Base-by-base conservation (phyloP, 1,140 invertebrate genomes). In the Papilio dardanus region DNA sequence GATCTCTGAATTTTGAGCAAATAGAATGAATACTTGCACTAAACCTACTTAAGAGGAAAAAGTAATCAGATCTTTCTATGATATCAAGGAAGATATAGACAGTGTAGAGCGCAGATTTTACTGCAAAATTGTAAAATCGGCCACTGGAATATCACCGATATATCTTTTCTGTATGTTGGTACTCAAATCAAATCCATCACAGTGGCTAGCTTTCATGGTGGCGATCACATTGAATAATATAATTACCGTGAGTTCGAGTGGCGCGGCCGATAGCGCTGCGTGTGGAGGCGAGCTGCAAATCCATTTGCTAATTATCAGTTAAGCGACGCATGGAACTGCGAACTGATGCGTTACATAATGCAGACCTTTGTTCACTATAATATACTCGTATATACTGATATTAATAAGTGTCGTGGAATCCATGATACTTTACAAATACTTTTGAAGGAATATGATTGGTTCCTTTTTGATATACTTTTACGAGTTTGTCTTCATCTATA, bases 301-400 rank as follows among this genome's bases (percentile, higher is more conserved):
- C 82, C 82, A 85, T 83, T 83, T 79, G 78, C 79, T 85, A 85
- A 85, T 85, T 85, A 83, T 76, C 74, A 74, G 75, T 77, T 37
- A 76, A 74, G 28, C 28, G 24, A 16, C 37, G 37, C 42, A 8
- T 46, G 37, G 24, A 71, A 30, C 42, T 40, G 35, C 67, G 14
- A 1, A 68, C 10, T 42, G 54, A 28, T 24, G 19, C 33, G 37
- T 69, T 69, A 24, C 5, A 40, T 42, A 16, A 69, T 69, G 7
- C 35, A 69, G 28, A 24, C 33, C 67, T 69, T 37, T 24, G 37
- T 40, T 24, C 7, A 37, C 16, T 7, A 69, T 40, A 19, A 40
- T 69, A n/a, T 42, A 10, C 0, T 16, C 2, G 28, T 58, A 58
- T 12, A 10, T 28, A 58, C n/a, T n/a, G 50, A 24, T 58, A 28